These are phyloP conservation scores for Corapipo altera DNA, from an alignment of 2,113 vertebrate species.

Conservation along the genomic window DNA sequence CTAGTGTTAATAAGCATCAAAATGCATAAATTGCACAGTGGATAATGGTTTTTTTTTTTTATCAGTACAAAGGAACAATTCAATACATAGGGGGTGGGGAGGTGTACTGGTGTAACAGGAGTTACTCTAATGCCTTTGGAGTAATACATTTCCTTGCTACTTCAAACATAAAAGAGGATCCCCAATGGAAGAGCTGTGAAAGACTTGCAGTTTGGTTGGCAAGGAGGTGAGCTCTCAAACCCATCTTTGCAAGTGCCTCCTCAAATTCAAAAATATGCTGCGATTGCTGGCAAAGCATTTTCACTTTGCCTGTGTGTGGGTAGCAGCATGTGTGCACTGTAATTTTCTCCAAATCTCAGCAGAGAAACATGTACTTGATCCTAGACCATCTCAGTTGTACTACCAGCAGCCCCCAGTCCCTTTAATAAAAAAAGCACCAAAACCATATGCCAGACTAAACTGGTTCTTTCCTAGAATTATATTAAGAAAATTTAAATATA, in stretches of 20 bases:
- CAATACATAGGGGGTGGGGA: neutral
- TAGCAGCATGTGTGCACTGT: neutral
- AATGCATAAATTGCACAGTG: neutral
- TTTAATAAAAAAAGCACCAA: neutral
- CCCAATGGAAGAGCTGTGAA: neutral
- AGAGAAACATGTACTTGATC: neutral
- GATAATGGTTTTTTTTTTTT: neutral
- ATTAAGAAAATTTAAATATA: neutral
- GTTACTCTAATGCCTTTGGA: neutral
- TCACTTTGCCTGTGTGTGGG: neutral
- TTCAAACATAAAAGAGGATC: neutral
- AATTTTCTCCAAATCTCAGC: neutral
- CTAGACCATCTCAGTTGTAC: neutral
- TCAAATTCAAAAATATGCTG: constrained; percentile 4
- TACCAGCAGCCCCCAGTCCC: neutral
- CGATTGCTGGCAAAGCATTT: neutral
- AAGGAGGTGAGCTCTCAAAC: neutral
- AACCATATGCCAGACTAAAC: neutral
- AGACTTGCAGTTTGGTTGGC: neutral
- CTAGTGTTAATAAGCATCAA: neutral
- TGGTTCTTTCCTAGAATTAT: neutral
- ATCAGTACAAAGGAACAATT: neutral
- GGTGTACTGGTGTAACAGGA: neutral
- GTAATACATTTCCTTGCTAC: neutral
- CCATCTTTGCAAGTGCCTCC: neutral